A percentile compares a stretch with the other conserved stretches of the same genome.
These are phyloP conservation scores for Colletes collaris DNA, from an alignment of 2,888 invertebrate species.

Conservation along the genomic window DNA sequence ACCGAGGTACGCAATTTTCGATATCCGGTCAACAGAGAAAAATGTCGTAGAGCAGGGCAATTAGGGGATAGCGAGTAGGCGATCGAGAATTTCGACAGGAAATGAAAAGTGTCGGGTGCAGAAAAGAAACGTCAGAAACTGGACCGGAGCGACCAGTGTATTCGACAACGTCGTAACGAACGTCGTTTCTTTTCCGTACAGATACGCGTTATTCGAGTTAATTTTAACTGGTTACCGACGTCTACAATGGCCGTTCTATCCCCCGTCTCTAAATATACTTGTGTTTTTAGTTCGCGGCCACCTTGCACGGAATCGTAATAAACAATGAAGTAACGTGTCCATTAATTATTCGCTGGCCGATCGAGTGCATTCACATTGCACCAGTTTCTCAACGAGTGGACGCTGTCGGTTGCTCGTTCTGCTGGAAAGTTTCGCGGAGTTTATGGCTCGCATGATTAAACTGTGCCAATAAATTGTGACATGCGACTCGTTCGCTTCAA, in stretches of 20 bases:
- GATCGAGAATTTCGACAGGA: not conserved
- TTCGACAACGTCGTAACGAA: not conserved
- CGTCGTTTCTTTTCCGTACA: conserved; percentile 10
- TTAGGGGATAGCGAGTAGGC: not conserved
- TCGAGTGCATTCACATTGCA: conserved; percentile 5
- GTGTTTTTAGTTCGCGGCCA: conserved; percentile 37
- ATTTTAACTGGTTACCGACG: conserved; percentile 25
- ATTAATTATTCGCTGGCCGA: conserved; percentile 31
- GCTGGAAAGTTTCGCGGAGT: conserved; percentile 20
- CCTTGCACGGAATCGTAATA: not conserved
- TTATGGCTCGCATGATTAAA: conserved; percentile 35
- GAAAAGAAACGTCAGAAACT: not conserved
- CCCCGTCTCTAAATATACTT: conserved; percentile 27
- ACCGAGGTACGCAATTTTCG: not conserved
- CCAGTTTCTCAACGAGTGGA: conserved; percentile 14
- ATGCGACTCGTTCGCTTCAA: conserved; percentile 16
- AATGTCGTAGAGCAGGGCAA: not conserved
- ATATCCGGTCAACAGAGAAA: not conserved
- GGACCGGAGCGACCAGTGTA: not conserved
- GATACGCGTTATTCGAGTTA: conserved; percentile 21
- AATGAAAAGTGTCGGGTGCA: not conserved
- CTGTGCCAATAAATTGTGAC: conserved; percentile 38
- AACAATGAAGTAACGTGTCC: conserved; percentile 10
- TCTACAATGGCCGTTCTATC: conserved; percentile 19
- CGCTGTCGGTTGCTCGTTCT: not conserved